Evolutionary conservation across 2,113 vertebrate species (phyloP), one percentile per base, ranked within the genome.

Genomic region (Marmota monax): DNA sequence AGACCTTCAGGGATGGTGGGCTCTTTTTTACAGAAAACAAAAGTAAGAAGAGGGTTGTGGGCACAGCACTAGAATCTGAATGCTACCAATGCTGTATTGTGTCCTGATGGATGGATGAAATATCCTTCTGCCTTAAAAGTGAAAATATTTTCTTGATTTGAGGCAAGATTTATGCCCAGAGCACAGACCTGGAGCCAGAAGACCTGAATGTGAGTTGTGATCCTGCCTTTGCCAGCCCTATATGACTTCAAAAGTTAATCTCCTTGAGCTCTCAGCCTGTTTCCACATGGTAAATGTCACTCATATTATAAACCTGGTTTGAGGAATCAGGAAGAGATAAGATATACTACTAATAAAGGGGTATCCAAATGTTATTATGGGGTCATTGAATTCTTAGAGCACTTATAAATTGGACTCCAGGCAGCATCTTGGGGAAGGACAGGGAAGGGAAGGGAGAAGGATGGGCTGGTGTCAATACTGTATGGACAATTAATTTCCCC

Each of bases 61-160:
- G 56, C 97, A 96, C 0, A 95, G 89, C 10, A 94, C 16, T 84
- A 27, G 92, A 94, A 97, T 96, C 90, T 77, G 92, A 97, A 96
- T 53, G 84, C 1, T 61, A 77, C 51, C 4, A 5, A 16, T 29
- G 17, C 13, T 32, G 12, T 3, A 12, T 22, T 65, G 3, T 32
- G 16, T 39, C 22, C 27, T 25, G 34, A 17, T n/a, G 65, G 32
- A 42, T 17, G 18, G 73, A 10, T 11, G 12, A 34, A 84, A 84
- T 61, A 16, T 37, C 90, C 83, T 91, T 78, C 23, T 88, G 53
- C 34, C 20, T 82, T 72, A 27, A 48, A 65, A 37, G 6, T 76
- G 76, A 94, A 97, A 95, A 48, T 74, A 9, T 84, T 76, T 90
- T 73, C 20, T 94, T 88, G 20, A 34, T 88, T 92, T 63, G 61